These are phyloP conservation scores for Umimayanthus kanabou DNA, from an alignment of 92 coral and sea anemone species.

Conservation along the genomic window DNA sequence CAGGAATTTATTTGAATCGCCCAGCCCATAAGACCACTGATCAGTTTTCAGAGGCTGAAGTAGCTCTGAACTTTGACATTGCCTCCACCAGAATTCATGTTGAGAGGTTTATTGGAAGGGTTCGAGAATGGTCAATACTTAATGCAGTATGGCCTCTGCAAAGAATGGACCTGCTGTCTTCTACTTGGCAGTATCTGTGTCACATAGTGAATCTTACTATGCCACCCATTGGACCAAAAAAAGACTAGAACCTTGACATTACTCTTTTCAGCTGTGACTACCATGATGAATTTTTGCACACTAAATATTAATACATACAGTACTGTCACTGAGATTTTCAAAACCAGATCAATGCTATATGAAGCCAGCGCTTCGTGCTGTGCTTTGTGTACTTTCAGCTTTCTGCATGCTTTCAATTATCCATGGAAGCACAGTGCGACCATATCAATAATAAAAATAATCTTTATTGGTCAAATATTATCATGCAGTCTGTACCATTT, in stretches of 20 bases:
- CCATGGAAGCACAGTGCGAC: too few relatives aligned
- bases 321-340: too few relatives aligned
- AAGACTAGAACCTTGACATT: background rate
- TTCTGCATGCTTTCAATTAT: too few relatives aligned
- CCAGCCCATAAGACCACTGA: constrained; percentile 52
- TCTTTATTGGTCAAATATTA: too few relatives aligned
- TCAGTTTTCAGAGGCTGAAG: constrained; percentile 50
- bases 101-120: constrained; percentile 53
- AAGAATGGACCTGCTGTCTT: constrained; percentile 38
- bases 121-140: constrained; percentile 49
- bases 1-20: constrained; percentile 46
- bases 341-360: too few relatives aligned
- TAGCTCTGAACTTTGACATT: constrained; percentile 55
- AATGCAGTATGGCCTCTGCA: constrained; percentile 53
- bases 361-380: too few relatives aligned
- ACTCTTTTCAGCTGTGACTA: too few relatives aligned
- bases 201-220: constrained; percentile 52
- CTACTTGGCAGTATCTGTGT: constrained; percentile 51
- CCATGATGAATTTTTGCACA: too few relatives aligned
- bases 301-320: too few relatives aligned
- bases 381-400: too few relatives aligned
- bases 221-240: constrained; percentile 35
- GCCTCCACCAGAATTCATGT: constrained; percentile 55
- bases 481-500: too few relatives aligned
- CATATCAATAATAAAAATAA: too few relatives aligned